Evolutionary conservation across 1,140 invertebrate species (phyloP).

Genomic region (Macrobrachium rosenbergii): DNA sequence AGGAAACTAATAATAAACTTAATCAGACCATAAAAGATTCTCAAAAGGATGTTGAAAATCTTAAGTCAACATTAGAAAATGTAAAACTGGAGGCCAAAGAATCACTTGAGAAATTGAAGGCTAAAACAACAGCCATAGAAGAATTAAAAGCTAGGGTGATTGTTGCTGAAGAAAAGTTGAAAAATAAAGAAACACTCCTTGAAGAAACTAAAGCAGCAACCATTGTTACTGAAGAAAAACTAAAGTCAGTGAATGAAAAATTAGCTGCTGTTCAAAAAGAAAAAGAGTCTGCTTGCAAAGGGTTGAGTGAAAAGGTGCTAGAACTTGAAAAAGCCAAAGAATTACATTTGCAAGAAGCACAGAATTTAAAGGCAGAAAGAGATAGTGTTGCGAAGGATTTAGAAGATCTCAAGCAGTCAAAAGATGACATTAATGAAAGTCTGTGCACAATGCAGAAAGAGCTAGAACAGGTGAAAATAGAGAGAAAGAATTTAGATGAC

Average conservation of each 20-base stretch:
- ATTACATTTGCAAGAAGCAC: no score
- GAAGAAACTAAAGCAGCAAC: no score
- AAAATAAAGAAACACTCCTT: no score
- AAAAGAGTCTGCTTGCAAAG: background rate
- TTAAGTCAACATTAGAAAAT: slow-evolving; percentile 9
- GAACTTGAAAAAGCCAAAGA: background rate
- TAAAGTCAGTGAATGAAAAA: slow-evolving; percentile 10
- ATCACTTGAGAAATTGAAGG: background rate
- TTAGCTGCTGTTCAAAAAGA: slow-evolving; percentile 1
- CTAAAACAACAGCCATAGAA: background rate
- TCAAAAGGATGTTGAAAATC: slow-evolving; percentile 5
- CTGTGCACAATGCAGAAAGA: background rate
- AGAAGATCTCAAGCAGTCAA: no score
- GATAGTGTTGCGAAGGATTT: no score
- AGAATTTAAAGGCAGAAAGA: no score
- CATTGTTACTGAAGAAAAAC: background rate
- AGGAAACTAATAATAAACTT: slow-evolving; percentile 29
- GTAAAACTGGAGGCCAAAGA: slow-evolving; percentile 8
- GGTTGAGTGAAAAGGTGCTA: slow-evolving; percentile 25
- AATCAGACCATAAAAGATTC: slow-evolving; percentile 7
- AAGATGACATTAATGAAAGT: no score
- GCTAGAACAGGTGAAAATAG: background rate
- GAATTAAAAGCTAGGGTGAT: background rate
- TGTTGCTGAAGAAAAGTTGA: no score
- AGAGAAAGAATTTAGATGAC: slow-evolving; percentile 7